Evolutionary conservation across 1,140 invertebrate genomes (phyloP), one percentile per base, ranked within the genome.

Genomic region (Mamestra configurata): DNA sequence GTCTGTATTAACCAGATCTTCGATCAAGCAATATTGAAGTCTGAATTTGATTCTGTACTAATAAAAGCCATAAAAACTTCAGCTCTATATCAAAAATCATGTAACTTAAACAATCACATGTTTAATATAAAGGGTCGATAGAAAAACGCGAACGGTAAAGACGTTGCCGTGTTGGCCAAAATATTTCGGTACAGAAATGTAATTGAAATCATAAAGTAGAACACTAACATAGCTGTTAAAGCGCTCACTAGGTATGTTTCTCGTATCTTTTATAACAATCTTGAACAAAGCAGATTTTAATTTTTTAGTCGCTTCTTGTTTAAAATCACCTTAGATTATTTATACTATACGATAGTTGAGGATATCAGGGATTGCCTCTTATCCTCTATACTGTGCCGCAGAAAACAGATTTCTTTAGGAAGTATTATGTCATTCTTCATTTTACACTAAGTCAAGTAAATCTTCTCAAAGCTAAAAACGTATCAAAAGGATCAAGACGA

Each of bases 281-380:
- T 68, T 10, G 64, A 68, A 68, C 64, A 68, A 66, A 22, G 61
- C 37, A 66, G 35, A 68, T 68, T 35, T n/a, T 35, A 35, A 35
- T 4, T 61, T 22, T 8, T 7, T 18, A 10, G 18, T 15, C n/a
- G 53, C 53, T 10, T 22, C 53, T 8, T 3, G 7, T 20, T 24
- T 10, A 18, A 51, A 51, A 51, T 18, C 18, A 18, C 2, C 22
- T 0, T 20, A 10, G 20, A 55, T 22, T 31, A 31, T 31, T 31
- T n/a, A n/a, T n/a, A n/a, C n/a, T n/a, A n/a, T n/a, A n/a, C n/a
- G n/a, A n/a, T n/a, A n/a, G n/a, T n/a, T n/a, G n/a, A n/a, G n/a
- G n/a, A n/a, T n/a, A n/a, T n/a, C n/a, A n/a, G n/a, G n/a, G n/a
- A n/a, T n/a, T n/a, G n/a, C n/a, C n/a, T n/a, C n/a, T n/a, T n/a